Conservation (phyloP, 2,888 invertebrate genomes). For the Rhamphomyia laevipes region DNA sequence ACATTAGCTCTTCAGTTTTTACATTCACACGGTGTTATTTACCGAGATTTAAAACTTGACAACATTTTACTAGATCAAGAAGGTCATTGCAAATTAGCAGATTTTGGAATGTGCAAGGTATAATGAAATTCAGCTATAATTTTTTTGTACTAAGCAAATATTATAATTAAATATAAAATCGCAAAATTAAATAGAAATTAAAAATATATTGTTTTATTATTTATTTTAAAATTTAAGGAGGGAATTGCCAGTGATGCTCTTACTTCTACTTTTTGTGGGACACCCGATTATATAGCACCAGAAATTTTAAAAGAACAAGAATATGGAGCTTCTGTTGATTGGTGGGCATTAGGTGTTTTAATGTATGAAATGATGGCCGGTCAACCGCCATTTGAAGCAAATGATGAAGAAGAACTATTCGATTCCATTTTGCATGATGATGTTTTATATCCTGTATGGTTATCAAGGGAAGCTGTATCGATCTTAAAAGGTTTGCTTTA, state of each 20-base stretch:
- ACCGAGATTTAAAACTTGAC: conserved; percentile 96
- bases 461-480: conserved; percentile 79
- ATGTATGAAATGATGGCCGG: conserved; percentile 99
- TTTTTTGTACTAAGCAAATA: no score
- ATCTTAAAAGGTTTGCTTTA: conserved; percentile 57
- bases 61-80: conserved; percentile 95
- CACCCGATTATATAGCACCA: conserved; percentile 98
- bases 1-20: conserved; percentile 95
- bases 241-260: conserved; percentile 59
- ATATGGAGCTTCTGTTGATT: conserved; percentile 80
- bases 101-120: conserved; percentile 99
- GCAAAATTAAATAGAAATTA: neutral
- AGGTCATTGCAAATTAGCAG: conserved; percentile 88
- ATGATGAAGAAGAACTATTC: conserved; percentile 98
- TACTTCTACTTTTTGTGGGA: conserved; percentile 98
- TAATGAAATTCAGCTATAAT: conserved; percentile 32
- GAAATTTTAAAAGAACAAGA: conserved; percentile 92
- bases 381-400: conserved; percentile 98
- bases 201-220: neutral
- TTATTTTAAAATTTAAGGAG: conserved; percentile 21
- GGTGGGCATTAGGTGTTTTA: conserved; percentile 96
- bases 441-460: conserved; percentile 96
- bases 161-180: no score
- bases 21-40: conserved; percentile 93
- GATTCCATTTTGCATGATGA: conserved; percentile 98